Evolutionary conservation across 2,113 vertebrate genomes (phyloP).

Genomic region (Physeter macrocephalus): DNA sequence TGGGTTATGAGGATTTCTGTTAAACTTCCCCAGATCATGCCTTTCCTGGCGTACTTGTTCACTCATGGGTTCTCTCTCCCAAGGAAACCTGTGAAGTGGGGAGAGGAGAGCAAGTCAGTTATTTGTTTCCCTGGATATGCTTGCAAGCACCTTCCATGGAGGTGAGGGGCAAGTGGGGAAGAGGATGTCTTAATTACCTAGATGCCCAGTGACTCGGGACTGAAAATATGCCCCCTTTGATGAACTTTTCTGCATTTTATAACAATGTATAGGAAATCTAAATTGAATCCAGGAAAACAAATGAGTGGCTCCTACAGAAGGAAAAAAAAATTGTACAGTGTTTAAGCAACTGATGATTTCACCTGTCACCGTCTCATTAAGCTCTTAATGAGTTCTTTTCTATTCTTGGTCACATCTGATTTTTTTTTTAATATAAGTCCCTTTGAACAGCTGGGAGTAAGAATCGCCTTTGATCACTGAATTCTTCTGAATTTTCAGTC

Average conservation of each 20-base stretch:
- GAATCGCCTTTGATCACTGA: conserved; percentile 92
- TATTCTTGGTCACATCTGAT: conserved; percentile 97
- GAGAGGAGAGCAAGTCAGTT: conserved; percentile 43
- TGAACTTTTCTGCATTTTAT: conserved; percentile 70
- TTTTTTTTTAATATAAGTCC: conserved; percentile 90
- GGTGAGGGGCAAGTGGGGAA: neutral
- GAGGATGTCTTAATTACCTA: conserved; percentile 73
- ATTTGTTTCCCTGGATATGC: conserved; percentile 49
- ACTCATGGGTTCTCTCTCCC: conserved; percentile 49
- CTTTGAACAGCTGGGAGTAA: conserved; percentile 98
- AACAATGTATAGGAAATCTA: conserved; percentile 69
- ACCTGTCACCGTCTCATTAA: conserved; percentile 93
- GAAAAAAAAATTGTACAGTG: conserved; percentile 59
- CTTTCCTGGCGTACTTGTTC: conserved; percentile 7
- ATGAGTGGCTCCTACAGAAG: conserved; percentile 54
- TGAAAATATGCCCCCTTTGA: conserved; percentile 34
- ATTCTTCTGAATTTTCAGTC: conserved; percentile 95
- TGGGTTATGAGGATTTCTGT: conserved; percentile 46
- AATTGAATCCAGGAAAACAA: conserved; percentile 63
- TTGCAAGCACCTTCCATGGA: conserved; percentile 27
- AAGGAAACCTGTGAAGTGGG: conserved; percentile 23
- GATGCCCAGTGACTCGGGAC: neutral
- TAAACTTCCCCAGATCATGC: conserved; percentile 64
- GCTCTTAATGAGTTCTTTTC: conserved; percentile 95
- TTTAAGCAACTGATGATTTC: conserved; percentile 83